A percentile compares a stretch with the other conserved stretches of the same genome.
phyloP scores from a whole-genome alignment of 1,140 invertebrate species.

The Amyelois transitella region DNA sequence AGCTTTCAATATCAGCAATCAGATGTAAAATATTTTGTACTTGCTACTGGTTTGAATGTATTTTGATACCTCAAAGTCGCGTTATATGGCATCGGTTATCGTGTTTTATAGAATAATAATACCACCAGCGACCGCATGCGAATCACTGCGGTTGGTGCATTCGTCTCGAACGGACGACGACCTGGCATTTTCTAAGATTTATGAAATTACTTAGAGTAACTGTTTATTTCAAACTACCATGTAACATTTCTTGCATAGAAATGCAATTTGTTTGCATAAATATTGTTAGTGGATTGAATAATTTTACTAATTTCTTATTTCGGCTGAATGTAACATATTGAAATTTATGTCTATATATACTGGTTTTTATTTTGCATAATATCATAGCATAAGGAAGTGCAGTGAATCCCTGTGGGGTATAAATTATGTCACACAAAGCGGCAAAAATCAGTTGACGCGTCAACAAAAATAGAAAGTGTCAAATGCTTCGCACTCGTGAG shows the following conservation, averaged over 20 bases:
- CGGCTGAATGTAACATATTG: too few species aligned
- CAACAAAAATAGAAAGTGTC: constrained; percentile 61
- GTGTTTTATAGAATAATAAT: constrained; percentile 23
- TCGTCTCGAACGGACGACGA: constrained; percentile 30
- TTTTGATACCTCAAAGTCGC: constrained; percentile 13
- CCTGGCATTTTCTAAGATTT: constrained; percentile 12
- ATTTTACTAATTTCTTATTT: too few species aligned
- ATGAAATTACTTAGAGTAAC: neutral
- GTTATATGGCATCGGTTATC: constrained; percentile 24
- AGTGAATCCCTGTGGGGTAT: constrained; percentile 14
- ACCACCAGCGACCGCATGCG: constrained; percentile 25
- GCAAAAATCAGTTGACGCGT: constrained; percentile 26
- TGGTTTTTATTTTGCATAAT: neutral
- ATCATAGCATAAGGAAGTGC: constrained; percentile 9
- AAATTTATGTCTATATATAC: too few species aligned
- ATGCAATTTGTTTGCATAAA: too few species aligned
- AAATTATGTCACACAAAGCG: constrained; percentile 38
- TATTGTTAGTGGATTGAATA: too few species aligned
- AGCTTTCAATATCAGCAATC: neutral
- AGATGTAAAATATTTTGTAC: neutral
- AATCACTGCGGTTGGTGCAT: constrained; percentile 29
- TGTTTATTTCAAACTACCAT: neutral
- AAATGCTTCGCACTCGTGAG: constrained; percentile 42
- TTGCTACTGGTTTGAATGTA: too few species aligned
- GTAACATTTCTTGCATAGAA: neutral